These are phyloP conservation scores for Pocota personata DNA, from an alignment of 2,888 invertebrate genomes.

Conservation along the genomic window DNA sequence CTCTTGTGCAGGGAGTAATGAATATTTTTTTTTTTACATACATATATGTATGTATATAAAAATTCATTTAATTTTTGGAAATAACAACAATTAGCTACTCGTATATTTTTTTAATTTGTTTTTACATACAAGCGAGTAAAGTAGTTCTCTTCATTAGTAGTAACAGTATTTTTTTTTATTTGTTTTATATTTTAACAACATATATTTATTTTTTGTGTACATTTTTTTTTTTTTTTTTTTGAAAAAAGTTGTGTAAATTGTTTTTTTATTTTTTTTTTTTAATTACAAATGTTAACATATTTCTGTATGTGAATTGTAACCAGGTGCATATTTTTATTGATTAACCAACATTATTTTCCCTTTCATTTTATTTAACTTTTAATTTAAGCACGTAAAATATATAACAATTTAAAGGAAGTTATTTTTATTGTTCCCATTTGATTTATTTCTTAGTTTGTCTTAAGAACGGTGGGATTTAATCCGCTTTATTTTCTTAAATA, in stretches of 20 bases:
- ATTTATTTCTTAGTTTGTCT: background rate
- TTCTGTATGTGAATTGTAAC: constrained; percentile 74
- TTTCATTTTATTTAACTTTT: constrained; percentile 25
- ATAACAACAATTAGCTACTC: constrained; percentile 36
- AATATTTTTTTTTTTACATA: constrained; percentile 14
- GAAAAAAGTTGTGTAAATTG: background rate
- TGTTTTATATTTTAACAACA: constrained; percentile 8
- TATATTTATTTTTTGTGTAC: background rate
- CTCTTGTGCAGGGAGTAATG: constrained; percentile 66
- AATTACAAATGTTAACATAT: constrained; percentile 42
- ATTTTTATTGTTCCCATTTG: constrained; percentile 17
- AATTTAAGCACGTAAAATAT: constrained; percentile 4
- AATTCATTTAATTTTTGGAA: constrained; percentile 12
- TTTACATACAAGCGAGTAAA: constrained; percentile 49
- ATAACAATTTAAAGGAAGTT: constrained; percentile 1
- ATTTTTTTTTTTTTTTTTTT: background rate
- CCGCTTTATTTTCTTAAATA: constrained; percentile 22
- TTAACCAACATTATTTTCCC: constrained; percentile 56
- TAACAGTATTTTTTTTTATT: constrained; percentile 35
- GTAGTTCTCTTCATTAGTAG: constrained; percentile 51
- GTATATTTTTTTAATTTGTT: background rate
- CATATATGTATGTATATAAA: background rate
- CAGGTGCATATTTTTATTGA: constrained; percentile 67
- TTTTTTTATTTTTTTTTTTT: background rate
- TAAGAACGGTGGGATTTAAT: constrained; percentile 61